Conservation (phyloP, 2,888 invertebrate species). For the Gerosis bhagava region DNA sequence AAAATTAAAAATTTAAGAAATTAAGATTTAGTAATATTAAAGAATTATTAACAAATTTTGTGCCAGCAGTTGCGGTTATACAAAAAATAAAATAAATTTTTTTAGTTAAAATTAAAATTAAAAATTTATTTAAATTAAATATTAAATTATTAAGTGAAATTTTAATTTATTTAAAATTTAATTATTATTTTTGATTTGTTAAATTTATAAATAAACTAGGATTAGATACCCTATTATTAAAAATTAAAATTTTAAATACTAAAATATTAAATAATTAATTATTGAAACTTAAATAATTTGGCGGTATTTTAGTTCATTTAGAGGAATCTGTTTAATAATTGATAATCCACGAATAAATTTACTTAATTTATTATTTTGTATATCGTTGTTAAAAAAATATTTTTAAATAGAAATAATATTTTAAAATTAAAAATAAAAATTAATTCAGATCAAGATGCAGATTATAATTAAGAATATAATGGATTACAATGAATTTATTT, state of each 20-base stretch:
- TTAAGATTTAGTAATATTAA: slow-evolving; percentile 82
- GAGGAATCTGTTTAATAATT: slow-evolving; percentile 87
- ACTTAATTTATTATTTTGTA: slow-evolving; percentile 73
- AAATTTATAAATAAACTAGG: slow-evolving; percentile 72
- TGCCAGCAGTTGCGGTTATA: slow-evolving; percentile 88
- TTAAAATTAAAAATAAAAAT: slow-evolving; percentile 59
- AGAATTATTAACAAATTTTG: slow-evolving; percentile 83
- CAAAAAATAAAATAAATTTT: slow-evolving; percentile 82
- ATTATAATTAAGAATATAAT: slow-evolving; percentile 84
- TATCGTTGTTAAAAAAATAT: slow-evolving; percentile 76
- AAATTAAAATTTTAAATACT: slow-evolving; percentile 70
- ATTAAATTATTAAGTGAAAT: slow-evolving; percentile 80
- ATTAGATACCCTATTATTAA: slow-evolving; percentile 87
- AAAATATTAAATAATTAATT: slow-evolving; percentile 81
- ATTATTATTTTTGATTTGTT: slow-evolving; percentile 56
- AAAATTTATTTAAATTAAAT: slow-evolving; percentile 26
- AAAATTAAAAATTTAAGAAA: slow-evolving; percentile 79
- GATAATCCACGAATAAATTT: slow-evolving; percentile 84
- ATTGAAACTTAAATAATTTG: slow-evolving; percentile 87
- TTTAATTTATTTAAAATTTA: slow-evolving; percentile 74
- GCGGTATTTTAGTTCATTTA: slow-evolving; percentile 87
- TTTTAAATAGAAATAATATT: slow-evolving; percentile 67
- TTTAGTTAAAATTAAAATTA: slow-evolving; percentile 43
- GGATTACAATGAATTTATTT: slow-evolving; percentile 86
- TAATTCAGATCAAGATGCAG: slow-evolving; percentile 89